Base-by-base conservation (phyloP, 2,888 invertebrate genomes). In the Rhodophaea formosa region DNA sequence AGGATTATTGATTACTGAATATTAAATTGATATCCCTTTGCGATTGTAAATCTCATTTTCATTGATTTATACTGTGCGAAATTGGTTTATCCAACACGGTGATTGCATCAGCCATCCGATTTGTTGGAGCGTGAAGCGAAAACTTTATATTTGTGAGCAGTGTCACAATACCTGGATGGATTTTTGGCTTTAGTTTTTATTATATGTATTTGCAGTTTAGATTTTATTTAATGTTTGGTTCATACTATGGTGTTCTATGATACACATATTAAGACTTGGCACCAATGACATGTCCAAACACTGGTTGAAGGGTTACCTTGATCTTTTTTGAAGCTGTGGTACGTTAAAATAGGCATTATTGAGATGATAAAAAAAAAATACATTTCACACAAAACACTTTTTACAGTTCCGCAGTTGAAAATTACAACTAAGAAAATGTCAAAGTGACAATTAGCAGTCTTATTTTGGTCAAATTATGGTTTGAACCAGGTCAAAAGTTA, bases 51-150 rank as follows among this genome's bases (percentile, higher is more conserved):
- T 72, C 62, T 71, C 72, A 69, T 77, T 80, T 77, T 68, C 71
- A 75, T 74, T 76, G 72, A 79, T 80, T 79, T 80, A 72, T 77
- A 74, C 75, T 79, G 70, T 72, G 67, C 71, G 59, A 72, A 82
- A 83, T 81, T 82, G 77, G 74, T 77, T 82, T 80, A 82, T 76
- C 74, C 75, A 70, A 74, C 74, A 70, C 74, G 69, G 77, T 80
- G 78, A 84, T 84, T 83, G 80, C 78, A 75, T 74, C 68, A 71
- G 62, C 75, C 67, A 72, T 77, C 70, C 74, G 72, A 75, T 80
- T 79, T 81, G 79, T 75, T 78, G 77, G 75, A 76, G 72, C 77
- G 74, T 72, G 74, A 77, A 74, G 74, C 74, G 71, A 63, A 76
- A 77, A 72, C 69, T 70, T 72, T 74, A 69, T 69, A 62, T 65